phyloP scores from a whole-genome alignment of 2,888 invertebrate species.

The Willowsia nigromaculata region DNA sequence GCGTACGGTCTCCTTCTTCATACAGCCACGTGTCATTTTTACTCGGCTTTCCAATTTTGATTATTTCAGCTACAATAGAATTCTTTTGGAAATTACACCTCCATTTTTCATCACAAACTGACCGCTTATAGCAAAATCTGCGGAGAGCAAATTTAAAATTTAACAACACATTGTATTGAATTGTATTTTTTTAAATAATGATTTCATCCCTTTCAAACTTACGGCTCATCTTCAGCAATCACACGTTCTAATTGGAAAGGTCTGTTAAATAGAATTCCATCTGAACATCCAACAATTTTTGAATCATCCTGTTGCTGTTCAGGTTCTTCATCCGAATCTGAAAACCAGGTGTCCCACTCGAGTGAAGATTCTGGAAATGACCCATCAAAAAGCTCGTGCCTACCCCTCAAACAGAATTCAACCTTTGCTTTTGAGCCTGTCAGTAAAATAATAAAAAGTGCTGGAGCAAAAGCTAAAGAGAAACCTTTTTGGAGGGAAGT shows the following conservation, averaged over 20 bases:
- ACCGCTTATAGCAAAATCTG: constrained; percentile 56
- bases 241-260: constrained; percentile 51
- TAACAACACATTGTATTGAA: neutral
- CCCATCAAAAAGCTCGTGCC: neutral
- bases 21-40: constrained; percentile 18
- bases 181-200: neutral
- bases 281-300: constrained; percentile 45
- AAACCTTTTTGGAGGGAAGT: neutral
- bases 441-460: neutral
- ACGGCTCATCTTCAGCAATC: constrained; percentile 5
- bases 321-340: neutral
- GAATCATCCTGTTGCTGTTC: neutral
- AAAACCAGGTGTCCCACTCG: neutral
- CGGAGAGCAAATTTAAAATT: neutral
- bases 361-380: neutral
- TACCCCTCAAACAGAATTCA: constrained; percentile 58
- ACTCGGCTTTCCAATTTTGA: constrained; percentile 45
- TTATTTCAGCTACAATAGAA: constrained; percentile 46
- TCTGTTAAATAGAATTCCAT: constrained; percentile 67
- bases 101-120: constrained; percentile 43
- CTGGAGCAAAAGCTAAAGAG: neutral
- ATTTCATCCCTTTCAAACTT: neutral
- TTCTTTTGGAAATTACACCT: constrained; percentile 46
- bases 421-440: neutral
- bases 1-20: neutral